Evolutionary conservation across 2,888 invertebrate genomes (phyloP).

Genomic region (Allacma fusca): DNA sequence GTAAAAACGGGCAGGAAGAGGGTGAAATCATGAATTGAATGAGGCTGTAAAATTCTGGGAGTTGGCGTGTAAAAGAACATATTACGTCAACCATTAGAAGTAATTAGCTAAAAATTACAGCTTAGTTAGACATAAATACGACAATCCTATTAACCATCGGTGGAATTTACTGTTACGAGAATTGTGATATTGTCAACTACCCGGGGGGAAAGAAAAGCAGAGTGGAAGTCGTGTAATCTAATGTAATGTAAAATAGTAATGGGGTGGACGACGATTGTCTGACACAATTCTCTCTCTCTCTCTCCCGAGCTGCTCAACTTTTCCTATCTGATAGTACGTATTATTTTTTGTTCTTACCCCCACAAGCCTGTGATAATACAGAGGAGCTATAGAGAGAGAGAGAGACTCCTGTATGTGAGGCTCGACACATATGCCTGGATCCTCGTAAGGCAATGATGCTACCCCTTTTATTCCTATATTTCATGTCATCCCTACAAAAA

Average conservation of each 20-base stretch:
- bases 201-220: conserved; percentile 22
- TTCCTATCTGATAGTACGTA: background rate
- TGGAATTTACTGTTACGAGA: conserved; percentile 21
- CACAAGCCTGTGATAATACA: background rate
- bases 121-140: conserved; percentile 34
- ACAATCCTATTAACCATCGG: conserved; percentile 32
- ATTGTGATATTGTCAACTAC: conserved; percentile 22
- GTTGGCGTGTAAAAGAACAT: conserved; percentile 27
- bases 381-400: too few species aligned
- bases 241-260: conserved; percentile 34
- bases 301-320: background rate
- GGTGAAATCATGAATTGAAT: conserved; percentile 27
- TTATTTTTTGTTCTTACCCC: background rate
- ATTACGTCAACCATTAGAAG: conserved; percentile 23
- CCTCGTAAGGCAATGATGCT: too few species aligned
- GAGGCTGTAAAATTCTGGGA: conserved; percentile 20
- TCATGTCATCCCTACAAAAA: conserved; percentile 8
- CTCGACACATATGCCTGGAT: too few species aligned
- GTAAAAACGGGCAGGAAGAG: conserved; percentile 1
- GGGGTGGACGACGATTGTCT: conserved; percentile 21
- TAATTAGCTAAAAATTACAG: conserved; percentile 34
- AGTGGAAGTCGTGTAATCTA: conserved; percentile 20
- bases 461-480: background rate
- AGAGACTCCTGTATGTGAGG: too few species aligned
- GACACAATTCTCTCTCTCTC: conserved; percentile 13